Conservation (phyloP, 1,140 invertebrate genomes). For the Oryctes rhinoceros region DNA sequence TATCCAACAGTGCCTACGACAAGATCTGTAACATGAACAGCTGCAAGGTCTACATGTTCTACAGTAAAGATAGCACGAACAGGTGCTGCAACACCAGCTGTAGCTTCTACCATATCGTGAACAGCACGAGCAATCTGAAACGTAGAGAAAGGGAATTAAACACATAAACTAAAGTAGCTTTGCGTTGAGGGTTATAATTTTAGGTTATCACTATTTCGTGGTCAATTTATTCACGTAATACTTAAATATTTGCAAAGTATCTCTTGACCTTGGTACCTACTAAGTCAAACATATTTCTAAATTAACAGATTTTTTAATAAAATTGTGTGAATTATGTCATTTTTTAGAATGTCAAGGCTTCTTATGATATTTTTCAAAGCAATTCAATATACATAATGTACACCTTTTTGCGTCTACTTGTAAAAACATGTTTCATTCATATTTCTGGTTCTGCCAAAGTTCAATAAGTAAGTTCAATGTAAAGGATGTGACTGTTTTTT, state of each 20-base stretch:
- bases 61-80: conserved; percentile 31
- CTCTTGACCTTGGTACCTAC: neutral
- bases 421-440: neutral
- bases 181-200: too few relatives aligned
- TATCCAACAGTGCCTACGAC: conserved; percentile 39
- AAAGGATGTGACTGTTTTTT: too few relatives aligned
- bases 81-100: conserved; percentile 39
- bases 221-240: too few relatives aligned
- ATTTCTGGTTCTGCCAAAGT: neutral
- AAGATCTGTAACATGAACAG: conserved; percentile 28
- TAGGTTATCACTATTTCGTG: too few relatives aligned
- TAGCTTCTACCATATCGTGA: conserved; percentile 16
- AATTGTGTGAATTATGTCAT: conserved; percentile 7
- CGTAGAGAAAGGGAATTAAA: neutral
- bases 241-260: neutral
- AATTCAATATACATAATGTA: neutral
- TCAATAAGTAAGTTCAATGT: neutral
- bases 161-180: too few relatives aligned
- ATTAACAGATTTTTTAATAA: neutral
- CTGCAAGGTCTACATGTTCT: conserved; percentile 27
- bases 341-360: conserved; percentile 17
- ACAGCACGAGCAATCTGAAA: conserved; percentile 37
- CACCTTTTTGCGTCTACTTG: neutral
- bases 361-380: neutral
- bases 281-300: neutral